phyloP scores from a whole-genome alignment of 2,888 invertebrate genomes.

The Limulus polyphemus region DNA sequence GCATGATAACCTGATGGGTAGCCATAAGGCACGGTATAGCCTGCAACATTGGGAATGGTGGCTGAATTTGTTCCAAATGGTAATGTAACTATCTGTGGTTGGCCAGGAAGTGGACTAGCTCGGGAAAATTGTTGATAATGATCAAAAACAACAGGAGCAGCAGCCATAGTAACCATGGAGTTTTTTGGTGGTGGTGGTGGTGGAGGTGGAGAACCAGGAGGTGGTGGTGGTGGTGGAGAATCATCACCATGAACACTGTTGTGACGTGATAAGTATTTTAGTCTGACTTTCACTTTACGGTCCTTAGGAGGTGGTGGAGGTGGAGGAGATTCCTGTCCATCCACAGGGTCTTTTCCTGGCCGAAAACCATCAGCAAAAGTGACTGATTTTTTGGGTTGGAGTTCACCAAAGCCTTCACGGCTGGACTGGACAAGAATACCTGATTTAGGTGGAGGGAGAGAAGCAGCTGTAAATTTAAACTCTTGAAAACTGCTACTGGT shows the following conservation, averaged over 20 bases:
- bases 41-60: conserved; percentile 6
- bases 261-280: conserved; percentile 14
- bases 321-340: conserved; percentile 15
- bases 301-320: conserved; percentile 19
- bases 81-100: too few species aligned
- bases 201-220: conserved; percentile 14
- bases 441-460: conserved; percentile 20
- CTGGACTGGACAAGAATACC: conserved; percentile 24
- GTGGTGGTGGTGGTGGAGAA: conserved; percentile 11
- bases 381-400: conserved; percentile 23
- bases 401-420: conserved; percentile 10
- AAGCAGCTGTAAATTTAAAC: background rate
- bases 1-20: conserved; percentile 13
- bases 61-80: background rate
- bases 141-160: too few species aligned
- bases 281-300: conserved; percentile 16
- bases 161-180: background rate
- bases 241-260: background rate
- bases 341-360: conserved; percentile 20
- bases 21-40: conserved; percentile 20
- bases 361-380: conserved; percentile 27
- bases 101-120: too few species aligned
- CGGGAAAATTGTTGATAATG: too few species aligned
- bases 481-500: conserved; percentile 4
- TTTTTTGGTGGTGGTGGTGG: conserved; percentile 13